phyloP scores from a whole-genome alignment of 2,113 vertebrate genomes.

The Camelus bactrianus region DNA sequence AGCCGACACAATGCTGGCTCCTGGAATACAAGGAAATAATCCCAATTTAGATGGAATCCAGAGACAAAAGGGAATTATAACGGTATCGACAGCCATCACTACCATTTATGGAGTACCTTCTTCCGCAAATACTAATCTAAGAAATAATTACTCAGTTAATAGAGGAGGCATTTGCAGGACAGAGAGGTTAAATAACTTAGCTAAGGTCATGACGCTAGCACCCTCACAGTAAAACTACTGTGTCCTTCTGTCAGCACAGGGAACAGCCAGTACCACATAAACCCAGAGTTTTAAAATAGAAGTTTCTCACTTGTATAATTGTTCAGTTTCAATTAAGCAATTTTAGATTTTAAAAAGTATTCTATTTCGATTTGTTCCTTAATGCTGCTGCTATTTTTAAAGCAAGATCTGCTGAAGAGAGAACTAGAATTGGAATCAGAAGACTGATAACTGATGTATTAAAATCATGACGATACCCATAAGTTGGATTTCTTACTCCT shows the following conservation, averaged over 20 bases:
- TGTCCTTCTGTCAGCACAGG: not conserved
- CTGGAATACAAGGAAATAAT: not conserved
- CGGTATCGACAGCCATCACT: not conserved
- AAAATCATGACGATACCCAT: not conserved
- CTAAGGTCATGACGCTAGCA: not conserved
- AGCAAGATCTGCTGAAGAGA: not conserved
- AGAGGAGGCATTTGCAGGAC: not conserved
- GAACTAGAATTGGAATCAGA: not conserved
- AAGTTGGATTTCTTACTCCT: not conserved
- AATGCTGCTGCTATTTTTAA: not conserved
- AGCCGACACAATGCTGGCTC: not conserved
- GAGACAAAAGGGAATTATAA: not conserved
- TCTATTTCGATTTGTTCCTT: not conserved
- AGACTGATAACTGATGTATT: not conserved
- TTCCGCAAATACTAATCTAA: not conserved
- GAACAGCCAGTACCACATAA: not conserved
- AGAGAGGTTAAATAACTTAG: not conserved
- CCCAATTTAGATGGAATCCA: not conserved
- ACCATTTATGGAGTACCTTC: not conserved
- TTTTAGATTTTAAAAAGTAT: slow-evolving; percentile 28
- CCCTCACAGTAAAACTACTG: not conserved
- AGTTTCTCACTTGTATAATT: not conserved
- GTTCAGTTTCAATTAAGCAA: not conserved
- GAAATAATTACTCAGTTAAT: not conserved
- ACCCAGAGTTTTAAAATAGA: not conserved